Evolutionary conservation across 2,797 vertebrate genomes (phyloP).

Genomic region (Lepidocolaptes lacrymiger): DNA sequence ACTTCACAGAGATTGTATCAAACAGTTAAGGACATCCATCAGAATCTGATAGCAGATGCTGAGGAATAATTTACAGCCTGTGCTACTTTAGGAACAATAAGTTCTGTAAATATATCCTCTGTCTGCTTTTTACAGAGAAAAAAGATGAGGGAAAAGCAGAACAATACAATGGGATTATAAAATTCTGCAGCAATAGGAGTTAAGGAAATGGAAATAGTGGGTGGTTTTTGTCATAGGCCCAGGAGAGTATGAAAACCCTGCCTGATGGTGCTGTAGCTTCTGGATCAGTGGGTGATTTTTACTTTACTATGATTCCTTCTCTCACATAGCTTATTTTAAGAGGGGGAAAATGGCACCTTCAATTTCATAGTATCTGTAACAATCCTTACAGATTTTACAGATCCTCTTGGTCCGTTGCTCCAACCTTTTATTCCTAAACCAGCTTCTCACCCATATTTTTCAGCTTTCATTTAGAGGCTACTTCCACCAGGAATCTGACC

Average conservation of each 20-base stretch:
- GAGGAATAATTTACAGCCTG: slow-evolving; percentile 16
- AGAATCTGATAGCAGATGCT: slow-evolving; percentile 6
- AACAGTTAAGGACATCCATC: neutral
- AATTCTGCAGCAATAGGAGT: neutral
- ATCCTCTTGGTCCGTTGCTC: neutral
- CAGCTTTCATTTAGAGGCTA: neutral
- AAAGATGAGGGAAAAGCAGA: neutral
- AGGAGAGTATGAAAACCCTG: neutral
- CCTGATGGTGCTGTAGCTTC: neutral
- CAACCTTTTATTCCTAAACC: neutral
- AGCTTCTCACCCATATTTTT: neutral
- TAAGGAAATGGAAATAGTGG: neutral
- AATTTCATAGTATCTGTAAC: neutral
- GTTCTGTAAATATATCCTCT: neutral
- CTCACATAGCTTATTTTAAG: neutral
- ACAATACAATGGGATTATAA: neutral
- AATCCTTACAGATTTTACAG: neutral
- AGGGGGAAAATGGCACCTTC: neutral
- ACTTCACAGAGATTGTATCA: neutral
- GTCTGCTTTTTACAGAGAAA: neutral
- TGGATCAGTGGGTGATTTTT: neutral
- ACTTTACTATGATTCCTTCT: neutral
- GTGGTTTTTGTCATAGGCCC: neutral
- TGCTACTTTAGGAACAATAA: neutral
- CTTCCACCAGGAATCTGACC: neutral